Conservation (phyloP, 2,888 invertebrate species). For the Agrochola lychnidis region DNA sequence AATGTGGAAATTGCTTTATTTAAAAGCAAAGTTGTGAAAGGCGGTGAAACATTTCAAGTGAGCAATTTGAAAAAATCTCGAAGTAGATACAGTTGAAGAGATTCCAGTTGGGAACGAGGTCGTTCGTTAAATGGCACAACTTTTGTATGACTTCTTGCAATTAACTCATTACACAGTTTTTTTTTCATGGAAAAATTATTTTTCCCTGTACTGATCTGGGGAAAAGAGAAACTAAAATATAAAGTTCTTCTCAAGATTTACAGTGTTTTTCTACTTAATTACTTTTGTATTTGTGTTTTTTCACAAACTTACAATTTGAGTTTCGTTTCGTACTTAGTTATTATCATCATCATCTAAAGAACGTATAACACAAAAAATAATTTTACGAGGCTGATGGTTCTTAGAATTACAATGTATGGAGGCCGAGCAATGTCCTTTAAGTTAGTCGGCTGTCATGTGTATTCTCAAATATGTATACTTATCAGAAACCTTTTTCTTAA, state of each 20-base stretch:
- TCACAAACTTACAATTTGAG: not conserved
- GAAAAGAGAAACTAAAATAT: conserved; percentile 17
- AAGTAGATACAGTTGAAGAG: conserved; percentile 22
- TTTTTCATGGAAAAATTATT: conserved; percentile 11
- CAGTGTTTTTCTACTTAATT: not conserved
- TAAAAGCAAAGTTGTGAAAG: conserved; percentile 27
- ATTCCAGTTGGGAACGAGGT: conserved; percentile 27
- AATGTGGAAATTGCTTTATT: conserved; percentile 12
- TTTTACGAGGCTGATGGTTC: not conserved
- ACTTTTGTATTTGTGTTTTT: not conserved
- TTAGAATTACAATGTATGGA: too few species aligned
- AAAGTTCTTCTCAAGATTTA: not conserved
- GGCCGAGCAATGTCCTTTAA: not conserved
- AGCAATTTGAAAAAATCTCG: conserved; percentile 36
- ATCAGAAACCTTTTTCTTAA: conserved; percentile 23
- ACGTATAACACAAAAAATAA: not conserved
- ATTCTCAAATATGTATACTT: not conserved
- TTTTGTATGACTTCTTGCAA: conserved; percentile 58
- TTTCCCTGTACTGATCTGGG: not conserved
- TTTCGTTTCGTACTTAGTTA: not conserved
- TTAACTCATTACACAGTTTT: conserved; percentile 50
- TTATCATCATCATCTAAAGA: not conserved
- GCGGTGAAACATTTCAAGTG: conserved; percentile 34
- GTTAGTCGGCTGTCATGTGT: not conserved
- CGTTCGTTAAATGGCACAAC: conserved; percentile 44